Base-by-base conservation (phyloP, 1,140 invertebrate genomes). In the Yoshiicerus persimilis region DNA sequence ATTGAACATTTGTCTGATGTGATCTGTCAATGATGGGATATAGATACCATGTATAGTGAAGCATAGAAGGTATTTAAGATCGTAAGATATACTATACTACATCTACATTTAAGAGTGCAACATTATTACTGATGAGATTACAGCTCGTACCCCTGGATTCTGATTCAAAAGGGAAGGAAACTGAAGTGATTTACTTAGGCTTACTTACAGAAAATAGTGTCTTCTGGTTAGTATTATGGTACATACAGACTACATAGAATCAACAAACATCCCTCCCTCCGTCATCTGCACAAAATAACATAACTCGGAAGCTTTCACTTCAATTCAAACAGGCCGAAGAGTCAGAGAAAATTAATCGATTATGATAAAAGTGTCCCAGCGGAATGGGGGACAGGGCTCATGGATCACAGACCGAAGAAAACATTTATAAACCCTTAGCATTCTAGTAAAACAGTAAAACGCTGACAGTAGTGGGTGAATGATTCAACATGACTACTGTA, bases 291-390 rank as follows among this genome's bases (percentile, higher is more conserved):
- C 25, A 56, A 85, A 30, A 23, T 27, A 41, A 56, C 23, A 39
- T 23, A 66, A 39, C 47, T 66, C 20, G 47, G 25, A 66, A 62
- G 27, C 85, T 86, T 64, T 86, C 84, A 64, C 41, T 56, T 86
- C 9, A 34, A 8, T 64, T 86, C 25, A 64, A 27, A 62, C 32
- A 36, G 30, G 36, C 36, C 27, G 16, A 25, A 36, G 32, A 86
- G 84, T 30, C 62, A 34, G 11, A 86, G 36, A 38, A 86, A 66
- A 86, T 86, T 64, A 86, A 86, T 86, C 86, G 62, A 86, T 86
- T 70, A 86, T 75, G 86, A 64, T 66, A 86, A 86, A 86, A 86
- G 36, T 64, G 56, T 64, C 86, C 86, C 62, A 38, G 8, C 20
- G 85, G 85, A 66, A 64, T 86, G 56, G 47, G 85, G 85, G 3